phyloP scores from a whole-genome alignment of 1,140 invertebrate species.

The Acromyrmex charruanus region DNA sequence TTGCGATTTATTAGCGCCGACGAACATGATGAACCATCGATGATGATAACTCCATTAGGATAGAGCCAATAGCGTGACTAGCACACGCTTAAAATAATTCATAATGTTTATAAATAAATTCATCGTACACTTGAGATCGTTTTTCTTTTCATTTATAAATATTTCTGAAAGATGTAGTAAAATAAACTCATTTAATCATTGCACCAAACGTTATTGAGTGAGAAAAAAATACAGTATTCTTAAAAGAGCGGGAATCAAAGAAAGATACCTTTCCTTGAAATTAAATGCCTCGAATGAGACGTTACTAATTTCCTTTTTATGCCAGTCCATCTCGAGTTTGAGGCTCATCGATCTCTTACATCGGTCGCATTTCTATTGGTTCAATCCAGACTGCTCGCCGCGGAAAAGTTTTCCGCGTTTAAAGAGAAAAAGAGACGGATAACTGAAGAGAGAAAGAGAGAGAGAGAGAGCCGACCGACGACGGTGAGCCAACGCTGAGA shows the following conservation, averaged over 20 bases:
- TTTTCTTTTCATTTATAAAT: background rate
- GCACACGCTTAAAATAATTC: background rate
- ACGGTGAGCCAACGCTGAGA: conserved; percentile 23
- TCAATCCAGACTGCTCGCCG: conserved; percentile 42
- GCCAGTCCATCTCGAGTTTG: conserved; percentile 14
- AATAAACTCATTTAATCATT: background rate
- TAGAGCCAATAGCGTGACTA: background rate
- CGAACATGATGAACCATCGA: conserved; percentile 37
- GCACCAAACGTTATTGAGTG: background rate
- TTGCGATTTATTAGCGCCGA: conserved; percentile 58
- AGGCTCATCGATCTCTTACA: conserved; percentile 42
- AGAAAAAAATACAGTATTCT: background rate
- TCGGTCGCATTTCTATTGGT: conserved; percentile 51
- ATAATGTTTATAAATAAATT: background rate
- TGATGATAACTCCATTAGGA: conserved; percentile 35
- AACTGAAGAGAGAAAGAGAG: background rate
- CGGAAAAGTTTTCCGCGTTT: conserved; percentile 42
- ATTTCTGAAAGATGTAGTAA: background rate
- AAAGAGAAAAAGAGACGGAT: conserved; percentile 34
- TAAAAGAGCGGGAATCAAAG: background rate
- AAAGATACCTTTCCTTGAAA: conserved; percentile 9
- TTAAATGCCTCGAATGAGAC: conserved; percentile 39
- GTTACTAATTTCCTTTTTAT: conserved; percentile 52
- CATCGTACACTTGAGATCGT: background rate
- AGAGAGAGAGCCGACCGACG: conserved; percentile 9